Evolutionary conservation across 2,113 vertebrate genomes (phyloP), one percentile per base, ranked within the genome.

Genomic region (Okapia johnstoni): DNA sequence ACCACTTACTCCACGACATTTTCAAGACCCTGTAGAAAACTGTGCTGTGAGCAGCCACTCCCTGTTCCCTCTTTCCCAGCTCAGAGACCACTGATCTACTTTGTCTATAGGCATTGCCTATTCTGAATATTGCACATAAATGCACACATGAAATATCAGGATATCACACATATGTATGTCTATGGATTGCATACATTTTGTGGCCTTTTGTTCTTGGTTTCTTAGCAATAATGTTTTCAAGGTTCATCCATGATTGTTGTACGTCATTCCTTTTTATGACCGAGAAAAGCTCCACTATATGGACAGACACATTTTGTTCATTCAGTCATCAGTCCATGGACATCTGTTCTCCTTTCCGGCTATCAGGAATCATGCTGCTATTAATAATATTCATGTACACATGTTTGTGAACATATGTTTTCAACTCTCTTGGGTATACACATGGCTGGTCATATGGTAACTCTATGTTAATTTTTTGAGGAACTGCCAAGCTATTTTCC

Each of bases 101-200:
- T 10, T 28, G 33, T 77, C 54, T 40, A 12, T 8, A 13, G 28
- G 15, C 40, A 28, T 50, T 36, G 54, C 43, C 43, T 85, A 3
- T 50, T 85, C 80, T 26, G 13, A 80, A 30, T 16, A 15, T 4
- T 6, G 23, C 76, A 48, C 21, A 17, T 4, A 36, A 73, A 46
- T 23, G 23, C 7, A 28, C 17, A 46, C 1, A 1, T 46, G 52
- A 28, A 4, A 3, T 46, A 6, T 13, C 60, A 5, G 40, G 16
- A 12, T 23, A 46, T 10, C 3, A 7, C 23, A 28, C 8, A 4
- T 8, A 13, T 30, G 33, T 33, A 3, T 14, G 16, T 54, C 36
- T 6, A 61, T 30, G 33, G 40, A 40, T 48, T 33, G 43, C 77
- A 52, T 13, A 40, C 33, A 43, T 10, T 28, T 10, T 33, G 25